Conservation (phyloP, 1,140 invertebrate genomes). For the Zaprionus gabonicus region DNA sequence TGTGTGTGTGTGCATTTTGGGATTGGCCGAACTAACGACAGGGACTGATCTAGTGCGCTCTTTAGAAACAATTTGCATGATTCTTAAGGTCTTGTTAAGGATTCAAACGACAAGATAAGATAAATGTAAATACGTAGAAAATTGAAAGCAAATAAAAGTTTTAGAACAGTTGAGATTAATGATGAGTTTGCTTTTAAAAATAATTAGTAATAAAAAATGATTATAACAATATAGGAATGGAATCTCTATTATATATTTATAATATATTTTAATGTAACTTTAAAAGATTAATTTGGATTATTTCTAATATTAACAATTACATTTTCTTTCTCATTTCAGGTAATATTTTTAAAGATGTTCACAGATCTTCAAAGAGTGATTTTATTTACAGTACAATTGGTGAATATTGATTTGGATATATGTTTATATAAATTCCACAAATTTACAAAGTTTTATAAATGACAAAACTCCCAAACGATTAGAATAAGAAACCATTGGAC, state of each 20-base stretch:
- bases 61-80: slow-evolving; percentile 61
- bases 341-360: slow-evolving; percentile 20
- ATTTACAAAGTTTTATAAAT: background rate
- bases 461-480: background rate
- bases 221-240: too few relatives aligned
- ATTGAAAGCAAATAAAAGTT: background rate
- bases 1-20: background rate
- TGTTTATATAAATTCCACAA: too few relatives aligned
- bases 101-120: slow-evolving; percentile 23
- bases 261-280: background rate
- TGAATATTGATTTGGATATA: too few relatives aligned
- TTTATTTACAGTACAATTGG: background rate
- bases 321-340: slow-evolving; percentile 43
- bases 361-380: background rate
- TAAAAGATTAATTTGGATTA: background rate
- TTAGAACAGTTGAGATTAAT: too few relatives aligned
- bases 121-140: background rate
- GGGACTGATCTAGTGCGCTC: slow-evolving; percentile 7
- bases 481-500: background rate
- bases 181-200: too few relatives aligned
- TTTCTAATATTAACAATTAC: background rate
- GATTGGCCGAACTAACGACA: slow-evolving; percentile 7
- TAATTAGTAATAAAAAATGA: background rate
- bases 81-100: slow-evolving; percentile 48
- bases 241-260: background rate